Evolutionary conservation across 1,140 invertebrate genomes (phyloP), one percentile per base, ranked within the genome.

Genomic region (Saxidomus purpurata): DNA sequence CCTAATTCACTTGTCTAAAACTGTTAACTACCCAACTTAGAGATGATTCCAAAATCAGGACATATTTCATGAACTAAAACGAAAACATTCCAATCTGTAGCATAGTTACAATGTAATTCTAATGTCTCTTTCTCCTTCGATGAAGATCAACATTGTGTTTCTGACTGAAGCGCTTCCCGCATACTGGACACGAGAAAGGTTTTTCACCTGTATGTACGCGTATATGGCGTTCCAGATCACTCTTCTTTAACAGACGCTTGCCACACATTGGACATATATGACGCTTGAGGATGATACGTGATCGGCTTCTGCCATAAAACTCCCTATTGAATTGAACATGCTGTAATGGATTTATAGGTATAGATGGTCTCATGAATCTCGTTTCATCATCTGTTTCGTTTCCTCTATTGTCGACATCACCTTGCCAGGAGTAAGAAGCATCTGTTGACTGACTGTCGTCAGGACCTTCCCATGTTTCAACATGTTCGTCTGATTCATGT

Each of bases 311-410:
- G 22, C 84, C 84, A 59, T 87, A 87, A 61, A 87, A 87, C 15
- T 87, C 84, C 71, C 77, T 87, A 43, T 87, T 87, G 38, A 87
- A 87, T 43, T 87, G 43, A 11, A 87, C 84, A 59, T 40, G 34
- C 25, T 76, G n/a, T 13, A 38, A 52, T 34, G 84, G 84, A 40
- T 87, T 87, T n/a, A 87, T 87, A 15, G 84, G 84, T 40, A 87
- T 76, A 28, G 84, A 87, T 19, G 67, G 43, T 38, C 1, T 31
- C 59, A 82, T 61, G 61, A 61, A 69, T 17, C 4, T 22, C 25
- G 69, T 34, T 4, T 43, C 38, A 59, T 87, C 84, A 13, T 31
- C 47, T 22, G 34, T 34, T 1, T 74, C 82, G n/a, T 74, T 15
- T 28, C 36, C 43, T 19, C 25, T 38, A 25, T 43, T 15, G 38